phyloP scores from a whole-genome alignment of 2,113 vertebrate species.

The Myxocyprinus asiaticus region DNA sequence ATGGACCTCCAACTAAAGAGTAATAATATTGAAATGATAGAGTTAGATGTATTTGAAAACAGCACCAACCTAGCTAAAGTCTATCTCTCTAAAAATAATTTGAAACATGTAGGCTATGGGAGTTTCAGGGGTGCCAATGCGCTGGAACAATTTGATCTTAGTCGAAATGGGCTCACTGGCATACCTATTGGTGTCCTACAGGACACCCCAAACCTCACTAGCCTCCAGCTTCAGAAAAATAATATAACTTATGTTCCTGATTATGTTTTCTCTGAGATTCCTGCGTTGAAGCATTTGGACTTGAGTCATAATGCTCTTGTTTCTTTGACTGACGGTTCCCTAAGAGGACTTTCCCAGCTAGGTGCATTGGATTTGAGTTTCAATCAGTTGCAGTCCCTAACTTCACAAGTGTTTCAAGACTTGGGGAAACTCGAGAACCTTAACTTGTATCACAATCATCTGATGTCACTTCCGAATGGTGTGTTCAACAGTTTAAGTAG shows the following conservation, averaged over 20 bases:
- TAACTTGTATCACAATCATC: constrained; percentile 64
- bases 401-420: constrained; percentile 48
- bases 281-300: constrained; percentile 54
- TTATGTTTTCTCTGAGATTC: constrained; percentile 53
- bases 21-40: constrained; percentile 58
- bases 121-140: constrained; percentile 54
- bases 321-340: constrained; percentile 47
- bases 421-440: constrained; percentile 54
- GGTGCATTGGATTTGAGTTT: constrained; percentile 58
- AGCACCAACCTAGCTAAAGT: constrained; percentile 55
- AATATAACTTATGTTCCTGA: constrained; percentile 50
- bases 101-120: constrained; percentile 40
- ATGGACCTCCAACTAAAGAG: constrained; percentile 56
- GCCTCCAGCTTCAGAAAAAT: constrained; percentile 63
- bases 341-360: constrained; percentile 59
- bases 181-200: constrained; percentile 57
- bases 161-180: constrained; percentile 56
- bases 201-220: constrained; percentile 40
- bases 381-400: constrained; percentile 62
- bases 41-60: constrained; percentile 60
- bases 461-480: constrained; percentile 50
- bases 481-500: constrained; percentile 58
- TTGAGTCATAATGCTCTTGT: constrained; percentile 62
- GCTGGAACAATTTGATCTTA: constrained; percentile 64
- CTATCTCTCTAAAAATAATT: constrained; percentile 60